Evolutionary conservation across 2,888 invertebrate genomes (phyloP), one percentile per base, ranked within the genome.

Genomic region (Stenurella melanura): DNA sequence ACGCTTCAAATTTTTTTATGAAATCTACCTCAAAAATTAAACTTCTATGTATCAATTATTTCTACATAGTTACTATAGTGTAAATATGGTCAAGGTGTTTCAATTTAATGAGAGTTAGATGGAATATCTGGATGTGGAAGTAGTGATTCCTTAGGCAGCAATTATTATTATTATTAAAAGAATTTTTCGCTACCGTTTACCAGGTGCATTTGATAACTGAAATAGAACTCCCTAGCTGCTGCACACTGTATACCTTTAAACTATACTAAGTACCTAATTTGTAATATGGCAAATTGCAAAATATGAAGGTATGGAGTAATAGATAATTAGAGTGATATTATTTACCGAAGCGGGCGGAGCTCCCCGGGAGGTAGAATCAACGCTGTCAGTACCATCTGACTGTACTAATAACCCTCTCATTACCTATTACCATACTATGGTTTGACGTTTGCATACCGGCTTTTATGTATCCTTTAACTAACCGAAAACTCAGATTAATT

Each of bases 401-500:
- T 83, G 80, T 84, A 83, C 85, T 88, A 88, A 87, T 87, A 87
- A 87, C 87, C 87, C 86, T 86, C 87, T 87, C 87, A 87, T 88
- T 88, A 88, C 86, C 85, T 86, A 86, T 87, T 87, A 87, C 87
- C 86, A 86, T 86, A 87, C 83, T 70, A 61, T 63, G 83, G 84
- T 82, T 86, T 85, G 87, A 86, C 86, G 84, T 86, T 83, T 85
- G 84, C 82, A 83, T 83, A 83, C 82, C 82, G 82, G 83, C 87
- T 85, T 86, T 86, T 87, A 86, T 86, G 85, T 84, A 84, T 82
- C 84, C 85, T 82, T 85, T 86, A 86, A 87, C 86, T 85, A 86
- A 87, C 87, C 87, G 87, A 87, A 87, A 87, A 87, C 86, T 86
- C 84, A 83, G 86, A 86, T 87, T 87, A 86, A 87, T 87, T 87